These are phyloP conservation scores for Chloebia gouldiae DNA, from an alignment of 2,113 vertebrate species.

Conservation along the genomic window DNA sequence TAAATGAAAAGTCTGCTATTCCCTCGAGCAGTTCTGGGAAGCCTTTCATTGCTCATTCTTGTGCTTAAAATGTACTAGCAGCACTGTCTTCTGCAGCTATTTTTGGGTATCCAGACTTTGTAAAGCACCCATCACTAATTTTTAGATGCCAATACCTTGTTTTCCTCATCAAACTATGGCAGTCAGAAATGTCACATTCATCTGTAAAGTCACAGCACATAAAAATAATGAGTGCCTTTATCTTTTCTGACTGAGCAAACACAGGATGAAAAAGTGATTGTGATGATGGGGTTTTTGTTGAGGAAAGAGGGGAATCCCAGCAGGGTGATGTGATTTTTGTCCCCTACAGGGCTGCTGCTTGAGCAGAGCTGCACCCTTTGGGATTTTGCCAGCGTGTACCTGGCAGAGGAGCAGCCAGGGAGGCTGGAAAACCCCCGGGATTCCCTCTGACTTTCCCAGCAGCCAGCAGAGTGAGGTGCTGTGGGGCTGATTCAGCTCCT, in stretches of 20 bases:
- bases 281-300: accelerated
- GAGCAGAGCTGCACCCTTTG: background rate
- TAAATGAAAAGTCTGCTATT: background rate
- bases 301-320: background rate
- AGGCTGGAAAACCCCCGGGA: background rate
- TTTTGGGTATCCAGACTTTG: background rate
- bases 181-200: background rate
- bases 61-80: background rate
- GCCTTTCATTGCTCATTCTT: background rate
- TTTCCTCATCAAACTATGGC: background rate
- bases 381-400: accelerated
- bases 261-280: background rate
- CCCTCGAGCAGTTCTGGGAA: background rate
- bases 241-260: background rate
- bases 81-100: background rate
- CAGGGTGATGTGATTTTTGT: accelerated
- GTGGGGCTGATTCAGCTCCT: background rate
- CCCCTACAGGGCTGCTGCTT: accelerated
- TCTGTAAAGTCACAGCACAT: background rate
- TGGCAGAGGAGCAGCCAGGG: background rate
- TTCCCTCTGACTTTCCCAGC: background rate
- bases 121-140: background rate
- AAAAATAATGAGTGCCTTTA: background rate
- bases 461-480: background rate
- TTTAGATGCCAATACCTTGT: background rate